Conservation (phyloP, 2,797 vertebrate species). For the Amphiprion clarkii region DNA sequence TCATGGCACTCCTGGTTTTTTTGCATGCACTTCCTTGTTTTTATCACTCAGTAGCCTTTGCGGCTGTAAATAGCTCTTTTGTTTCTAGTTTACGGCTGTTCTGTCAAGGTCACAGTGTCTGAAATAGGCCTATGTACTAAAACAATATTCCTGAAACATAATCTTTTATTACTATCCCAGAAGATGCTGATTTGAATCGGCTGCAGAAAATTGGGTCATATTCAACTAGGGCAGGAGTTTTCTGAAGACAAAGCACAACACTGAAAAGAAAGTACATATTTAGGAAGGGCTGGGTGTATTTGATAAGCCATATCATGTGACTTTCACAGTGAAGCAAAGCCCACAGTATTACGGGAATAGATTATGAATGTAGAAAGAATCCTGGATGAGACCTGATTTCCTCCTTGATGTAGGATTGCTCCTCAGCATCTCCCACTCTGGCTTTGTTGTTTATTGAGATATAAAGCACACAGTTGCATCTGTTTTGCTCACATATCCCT, state of each 20-base stretch:
- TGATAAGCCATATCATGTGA: constrained; percentile 35
- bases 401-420: neutral
- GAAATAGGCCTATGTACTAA: neutral
- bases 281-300: constrained; percentile 39
- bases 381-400: neutral
- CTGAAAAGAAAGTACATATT: constrained; percentile 41
- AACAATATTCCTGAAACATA: constrained; percentile 12
- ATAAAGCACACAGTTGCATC: neutral
- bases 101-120: constrained; percentile 5
- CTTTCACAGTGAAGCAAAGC: constrained; percentile 19
- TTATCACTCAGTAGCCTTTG: constrained; percentile 13
- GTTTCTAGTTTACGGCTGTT: constrained; percentile 24
- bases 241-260: constrained; percentile 33
- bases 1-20: constrained; percentile 14
- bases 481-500: constrained; percentile 8
- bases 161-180: constrained; percentile 17
- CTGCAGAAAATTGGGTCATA: constrained; percentile 49
- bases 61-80: constrained; percentile 9
- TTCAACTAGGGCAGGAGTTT: constrained; percentile 35
- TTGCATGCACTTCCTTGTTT: constrained; percentile 48
- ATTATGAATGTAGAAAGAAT: neutral
- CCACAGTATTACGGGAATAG: neutral
- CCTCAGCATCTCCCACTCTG: neutral
- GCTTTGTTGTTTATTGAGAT: constrained; percentile 11
- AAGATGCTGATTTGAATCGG: constrained; percentile 29